Percentiles rank a stretch among this genome's conserved stretches.
Evolutionary conservation across 1,140 invertebrate genomes (phyloP).

Genomic region (Macrosteles quadrilineatus): DNA sequence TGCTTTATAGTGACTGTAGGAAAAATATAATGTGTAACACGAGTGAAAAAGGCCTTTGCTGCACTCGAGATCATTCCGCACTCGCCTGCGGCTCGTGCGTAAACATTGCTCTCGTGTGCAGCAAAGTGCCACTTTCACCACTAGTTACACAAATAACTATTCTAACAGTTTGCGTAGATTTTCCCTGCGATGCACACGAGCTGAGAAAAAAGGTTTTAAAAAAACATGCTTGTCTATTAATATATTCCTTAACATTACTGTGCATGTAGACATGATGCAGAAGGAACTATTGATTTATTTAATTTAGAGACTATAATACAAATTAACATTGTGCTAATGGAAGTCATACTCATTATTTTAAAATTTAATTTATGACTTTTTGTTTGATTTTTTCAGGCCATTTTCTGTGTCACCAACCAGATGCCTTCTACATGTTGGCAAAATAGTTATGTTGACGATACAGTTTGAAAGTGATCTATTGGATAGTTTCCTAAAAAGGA

Average conservation of each 20-base stretch:
- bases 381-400: not conserved
- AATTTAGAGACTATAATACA: not conserved
- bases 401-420: not conserved
- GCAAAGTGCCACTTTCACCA: no score
- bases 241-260: not conserved
- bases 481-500: not conserved
- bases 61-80: no score
- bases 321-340: not conserved
- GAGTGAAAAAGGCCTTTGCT: no score
- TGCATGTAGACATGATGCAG: not conserved
- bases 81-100: no score
- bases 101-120: no score
- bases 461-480: not conserved
- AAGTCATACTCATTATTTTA: not conserved
- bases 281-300: not conserved
- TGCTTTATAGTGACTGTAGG: no score
- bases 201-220: no score
- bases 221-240: no score
- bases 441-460: not conserved
- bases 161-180: not conserved
- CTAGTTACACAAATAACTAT: no score
- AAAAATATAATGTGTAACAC: no score
- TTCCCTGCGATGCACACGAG: no score
- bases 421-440: not conserved
- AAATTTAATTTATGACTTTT: not conserved